Evolutionary conservation across 1,140 invertebrate genomes (phyloP), one percentile per base, ranked within the genome.

Genomic region (Apis dorsata): DNA sequence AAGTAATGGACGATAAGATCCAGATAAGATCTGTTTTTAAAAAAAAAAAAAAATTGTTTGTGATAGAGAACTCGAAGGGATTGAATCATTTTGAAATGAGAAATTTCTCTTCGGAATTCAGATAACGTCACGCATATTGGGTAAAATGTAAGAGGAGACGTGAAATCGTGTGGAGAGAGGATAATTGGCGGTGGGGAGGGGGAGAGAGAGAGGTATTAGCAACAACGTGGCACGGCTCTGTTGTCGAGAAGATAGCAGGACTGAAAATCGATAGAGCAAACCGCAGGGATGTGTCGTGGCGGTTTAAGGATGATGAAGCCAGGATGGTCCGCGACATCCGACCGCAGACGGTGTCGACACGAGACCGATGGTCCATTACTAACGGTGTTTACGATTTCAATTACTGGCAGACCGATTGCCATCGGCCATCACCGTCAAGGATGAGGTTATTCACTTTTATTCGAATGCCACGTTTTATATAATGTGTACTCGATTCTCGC

Each of bases 311-410:
- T 88, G 75, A 85, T 80, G 87, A 84, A 83, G 77, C 44, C 77
- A 44, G 73, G 76, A 65, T 49, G 63, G 78, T 65, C 28, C 80
- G 62, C 51, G 21, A 59, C 79, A 55, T 74, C 68, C 55, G 21
- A 89, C 88, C 88, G 85, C 88, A 89, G 87, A 89, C 88, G 60
- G 65, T 88, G 84, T 89, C 81, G 84, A 86, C 78, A 62, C 70
- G 81, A 44, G 51, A 68, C 73, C 87, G 70, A 89, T 84, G 81
- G 74, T 53, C 84, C 78, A 89, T 89, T 88, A 85, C 87, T 66
- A 15, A 44, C 85, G 62, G 74, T 89, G 85, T 89, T 89, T 87
- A 89, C 83, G 87, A 89, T 89, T 89, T 87, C 88, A 89, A 89
- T 89, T 89, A 89, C 81, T 62, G 65, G 72, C 53, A 44, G 63